Conservation (phyloP, 2,113 vertebrate species). For the Rattus rattus region DNA sequence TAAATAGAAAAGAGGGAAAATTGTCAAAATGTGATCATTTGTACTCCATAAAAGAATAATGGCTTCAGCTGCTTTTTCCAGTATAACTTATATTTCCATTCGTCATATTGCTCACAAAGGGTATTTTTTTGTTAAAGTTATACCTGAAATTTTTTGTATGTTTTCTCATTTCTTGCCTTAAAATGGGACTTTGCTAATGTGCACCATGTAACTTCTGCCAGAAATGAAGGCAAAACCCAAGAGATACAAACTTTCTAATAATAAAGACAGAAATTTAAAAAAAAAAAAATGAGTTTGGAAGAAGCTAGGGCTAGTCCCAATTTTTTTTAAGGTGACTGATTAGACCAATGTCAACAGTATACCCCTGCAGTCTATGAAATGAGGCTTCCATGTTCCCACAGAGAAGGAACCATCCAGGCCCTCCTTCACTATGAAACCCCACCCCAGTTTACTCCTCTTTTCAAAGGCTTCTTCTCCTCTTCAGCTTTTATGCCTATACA, state of each 20-base stretch:
- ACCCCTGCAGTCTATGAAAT: background rate
- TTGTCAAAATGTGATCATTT: slow-evolving; percentile 69
- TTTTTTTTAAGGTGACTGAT: background rate
- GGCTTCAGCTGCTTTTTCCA: slow-evolving; percentile 35
- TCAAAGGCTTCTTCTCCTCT: too few species aligned
- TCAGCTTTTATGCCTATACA: background rate
- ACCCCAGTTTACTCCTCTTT: background rate
- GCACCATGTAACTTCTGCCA: background rate
- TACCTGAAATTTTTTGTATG: slow-evolving; percentile 32
- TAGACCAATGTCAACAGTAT: background rate
- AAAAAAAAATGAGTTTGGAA: background rate
- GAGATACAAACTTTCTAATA: slow-evolving; percentile 3
- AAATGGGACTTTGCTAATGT: background rate
- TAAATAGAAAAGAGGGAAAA: slow-evolving; percentile 64
- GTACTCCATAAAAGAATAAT: slow-evolving; percentile 63
- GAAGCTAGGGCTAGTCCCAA: background rate
- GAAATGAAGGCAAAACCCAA: background rate
- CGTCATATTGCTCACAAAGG: slow-evolving; percentile 46
- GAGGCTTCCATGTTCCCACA: background rate
- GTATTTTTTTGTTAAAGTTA: slow-evolving; percentile 9
- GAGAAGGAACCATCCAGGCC: background rate
- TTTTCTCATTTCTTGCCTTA: slow-evolving; percentile 1
- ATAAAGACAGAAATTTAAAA: background rate
- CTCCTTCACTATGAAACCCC: background rate
- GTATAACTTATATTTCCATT: slow-evolving; percentile 63